Percentiles rank a stretch among this genome's conserved stretches.
phyloP scores from a whole-genome alignment of 2,888 invertebrate species.

The Thera obeliscata region DNA sequence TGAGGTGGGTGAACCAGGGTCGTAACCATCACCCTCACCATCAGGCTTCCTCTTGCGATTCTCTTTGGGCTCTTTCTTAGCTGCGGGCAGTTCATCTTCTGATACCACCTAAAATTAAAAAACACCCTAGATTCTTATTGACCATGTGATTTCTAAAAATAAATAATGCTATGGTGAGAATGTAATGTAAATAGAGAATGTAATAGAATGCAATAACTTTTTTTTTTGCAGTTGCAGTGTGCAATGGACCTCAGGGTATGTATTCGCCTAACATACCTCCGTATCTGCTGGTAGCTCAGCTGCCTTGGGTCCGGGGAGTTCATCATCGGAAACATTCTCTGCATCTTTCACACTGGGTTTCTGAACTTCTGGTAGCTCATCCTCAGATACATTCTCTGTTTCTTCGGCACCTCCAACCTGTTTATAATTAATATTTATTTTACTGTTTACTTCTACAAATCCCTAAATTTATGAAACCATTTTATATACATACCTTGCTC shows the following conservation, averaged over 20 bases:
- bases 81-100: slow-evolving; percentile 91
- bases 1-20: slow-evolving; percentile 92
- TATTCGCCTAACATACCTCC: slow-evolving; percentile 71
- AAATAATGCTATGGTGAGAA: no score
- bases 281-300: slow-evolving; percentile 89
- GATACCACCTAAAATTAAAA: slow-evolving; percentile 85
- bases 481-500: slow-evolving; percentile 15
- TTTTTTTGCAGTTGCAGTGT: neutral
- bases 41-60: slow-evolving; percentile 83
- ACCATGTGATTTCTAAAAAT: no score
- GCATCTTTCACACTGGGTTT: slow-evolving; percentile 92
- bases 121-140: no score
- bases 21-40: slow-evolving; percentile 87
- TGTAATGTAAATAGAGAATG: no score
- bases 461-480: no score
- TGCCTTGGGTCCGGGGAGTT: slow-evolving; percentile 88
- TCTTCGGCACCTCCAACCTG: slow-evolving; percentile 87
- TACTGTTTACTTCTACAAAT: no score
- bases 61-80: slow-evolving; percentile 83
- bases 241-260: neutral
- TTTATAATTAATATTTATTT: slow-evolving; percentile 11
- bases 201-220: no score
- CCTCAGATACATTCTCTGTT: slow-evolving; percentile 93
- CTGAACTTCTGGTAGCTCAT: slow-evolving; percentile 89
- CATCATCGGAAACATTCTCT: slow-evolving; percentile 92